Base-by-base conservation (phyloP, 92 coral and sea anemone genomes). In the Parazoanthus darwini region DNA sequence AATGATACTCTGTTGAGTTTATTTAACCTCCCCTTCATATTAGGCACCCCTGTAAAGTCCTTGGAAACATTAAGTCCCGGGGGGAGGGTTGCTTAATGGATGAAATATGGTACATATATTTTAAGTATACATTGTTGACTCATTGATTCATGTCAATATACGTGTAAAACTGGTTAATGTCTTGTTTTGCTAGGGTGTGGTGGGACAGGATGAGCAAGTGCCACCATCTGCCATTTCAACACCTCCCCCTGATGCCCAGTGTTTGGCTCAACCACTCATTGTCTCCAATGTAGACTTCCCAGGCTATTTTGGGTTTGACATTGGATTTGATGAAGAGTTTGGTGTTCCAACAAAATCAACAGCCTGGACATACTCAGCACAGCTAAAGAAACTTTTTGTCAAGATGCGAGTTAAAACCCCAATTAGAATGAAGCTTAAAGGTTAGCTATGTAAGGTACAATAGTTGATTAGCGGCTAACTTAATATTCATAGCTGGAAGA, bases 381-480 rank as follows among this genome's bases (percentile, higher is more conserved):
- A 85, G 42, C 89, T 91, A 7, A 78, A 94, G 26, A 97, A 97
- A 77, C 88, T 97, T 23, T 97, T 94, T 76, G 92, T 93, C 6
- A 95, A 95, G 72, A 97, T 95, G 98, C 66, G 91, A 54, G 88
- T 92, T 36, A 93, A 94, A 23, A 93, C 93, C 6, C 99, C 99
- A 0, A 91, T 97, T 2, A 86, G 96, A 78, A 36, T 95, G 37
- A 87, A 85, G 8, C 84, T 96, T 33, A 82, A 46, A 81, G 95
- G 98, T 96, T 54, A 79, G 87, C 29, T 48, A 39, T 39, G 4
- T 39, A 39, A 2, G 4, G 42, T 39, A 6, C 51, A 48, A 6
- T 7, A 48, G 51, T 48, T 48, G 9, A 48, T 48, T 1, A 6
- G 51, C 8, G 8, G 51, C 51, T 1, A 48, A 48, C 51, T 48